Percentiles rank a stretch among this genome's conserved stretches.
phyloP scores from a whole-genome alignment of 1,140 invertebrate genomes.

The Drosophila athabasca region DNA sequence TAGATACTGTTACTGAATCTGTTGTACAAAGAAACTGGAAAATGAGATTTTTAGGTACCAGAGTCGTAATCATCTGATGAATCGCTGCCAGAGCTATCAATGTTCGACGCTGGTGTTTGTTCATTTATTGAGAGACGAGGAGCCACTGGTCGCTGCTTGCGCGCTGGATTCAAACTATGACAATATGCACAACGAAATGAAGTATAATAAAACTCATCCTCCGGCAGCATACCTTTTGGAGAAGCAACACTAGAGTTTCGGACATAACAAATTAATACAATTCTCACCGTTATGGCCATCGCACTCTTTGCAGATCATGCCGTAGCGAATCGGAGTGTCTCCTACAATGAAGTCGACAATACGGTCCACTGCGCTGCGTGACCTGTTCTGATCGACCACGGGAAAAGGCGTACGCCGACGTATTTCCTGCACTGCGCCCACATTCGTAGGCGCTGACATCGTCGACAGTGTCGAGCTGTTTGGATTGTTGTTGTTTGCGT shows the following conservation, averaged over 20 bases:
- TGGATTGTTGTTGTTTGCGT: slow-evolving; percentile 66
- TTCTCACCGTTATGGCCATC: slow-evolving; percentile 92
- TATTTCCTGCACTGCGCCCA: slow-evolving; percentile 61
- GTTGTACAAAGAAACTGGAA: background rate
- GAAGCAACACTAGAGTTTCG: background rate
- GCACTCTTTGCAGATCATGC: slow-evolving; percentile 96
- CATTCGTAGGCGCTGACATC: slow-evolving; percentile 41
- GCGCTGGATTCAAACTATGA: slow-evolving; percentile 91
- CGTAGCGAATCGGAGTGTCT: slow-evolving; percentile 97
- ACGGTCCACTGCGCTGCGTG: slow-evolving; percentile 90
- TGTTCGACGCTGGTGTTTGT: slow-evolving; percentile 30
- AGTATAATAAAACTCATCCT: slow-evolving; percentile 98
- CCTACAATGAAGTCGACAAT: slow-evolving; percentile 97
- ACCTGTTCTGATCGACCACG: slow-evolving; percentile 81
- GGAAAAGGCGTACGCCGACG: slow-evolving; percentile 80
- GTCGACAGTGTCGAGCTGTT: slow-evolving; percentile 46
- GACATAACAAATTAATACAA: background rate
- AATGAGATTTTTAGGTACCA: slow-evolving; percentile 28
- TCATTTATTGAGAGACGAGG: slow-evolving; percentile 84
- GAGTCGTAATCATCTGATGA: slow-evolving; percentile 65
- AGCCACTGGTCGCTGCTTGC: slow-evolving; percentile 91
- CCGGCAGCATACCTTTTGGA: slow-evolving; percentile 93
- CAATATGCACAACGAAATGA: slow-evolving; percentile 96
- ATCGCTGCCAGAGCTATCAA: slow-evolving; percentile 65
- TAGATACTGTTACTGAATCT: background rate